Evolutionary conservation across 2,797 vertebrate species (phyloP).

Genomic region (Ctenopoma kingsleyae): DNA sequence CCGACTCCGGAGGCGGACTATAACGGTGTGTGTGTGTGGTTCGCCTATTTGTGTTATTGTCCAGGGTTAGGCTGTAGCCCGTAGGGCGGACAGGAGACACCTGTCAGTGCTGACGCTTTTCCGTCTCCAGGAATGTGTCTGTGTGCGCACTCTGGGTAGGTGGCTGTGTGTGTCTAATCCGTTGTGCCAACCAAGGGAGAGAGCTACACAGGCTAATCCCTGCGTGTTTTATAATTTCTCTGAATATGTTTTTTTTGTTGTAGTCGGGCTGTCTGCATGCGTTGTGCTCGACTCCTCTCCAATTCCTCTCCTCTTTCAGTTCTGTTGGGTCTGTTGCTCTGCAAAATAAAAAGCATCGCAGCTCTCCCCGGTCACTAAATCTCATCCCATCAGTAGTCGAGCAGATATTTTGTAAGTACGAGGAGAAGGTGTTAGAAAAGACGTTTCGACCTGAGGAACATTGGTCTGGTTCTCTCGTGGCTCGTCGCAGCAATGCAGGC

Average conservation of each 20-base stretch:
- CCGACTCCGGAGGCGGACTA: conserved; percentile 74
- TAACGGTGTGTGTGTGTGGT: conserved; percentile 70
- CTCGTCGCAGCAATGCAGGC: conserved; percentile 66
- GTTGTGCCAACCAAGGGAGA: conserved; percentile 41
- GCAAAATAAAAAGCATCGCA: conserved; percentile 28
- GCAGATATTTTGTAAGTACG: conserved; percentile 32
- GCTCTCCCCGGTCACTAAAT: conserved; percentile 45
- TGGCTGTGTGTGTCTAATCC: conserved; percentile 53
- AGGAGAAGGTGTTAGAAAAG: conserved; percentile 21
- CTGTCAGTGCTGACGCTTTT: conserved; percentile 76
- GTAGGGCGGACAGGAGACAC: conserved; percentile 71
- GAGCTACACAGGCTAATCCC: conserved; percentile 53
- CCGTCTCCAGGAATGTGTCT: conserved; percentile 82
- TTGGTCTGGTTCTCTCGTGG: conserved; percentile 1
- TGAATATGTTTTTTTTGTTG: conserved; percentile 53
- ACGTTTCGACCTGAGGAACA: conserved; percentile 3
- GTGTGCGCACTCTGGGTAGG: conserved; percentile 53
- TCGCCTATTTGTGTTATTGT: conserved; percentile 55
- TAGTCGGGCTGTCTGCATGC: conserved; percentile 43
- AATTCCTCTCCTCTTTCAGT: conserved; percentile 10
- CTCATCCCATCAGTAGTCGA: conserved; percentile 27
- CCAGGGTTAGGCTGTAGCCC: conserved; percentile 44
- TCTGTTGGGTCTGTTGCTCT: conserved; percentile 25
- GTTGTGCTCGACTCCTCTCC: conserved; percentile 16
- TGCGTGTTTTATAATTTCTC: conserved; percentile 60